Evolutionary conservation across 2,113 vertebrate species (phyloP).

Genomic region (Pan paniscus): DNA sequence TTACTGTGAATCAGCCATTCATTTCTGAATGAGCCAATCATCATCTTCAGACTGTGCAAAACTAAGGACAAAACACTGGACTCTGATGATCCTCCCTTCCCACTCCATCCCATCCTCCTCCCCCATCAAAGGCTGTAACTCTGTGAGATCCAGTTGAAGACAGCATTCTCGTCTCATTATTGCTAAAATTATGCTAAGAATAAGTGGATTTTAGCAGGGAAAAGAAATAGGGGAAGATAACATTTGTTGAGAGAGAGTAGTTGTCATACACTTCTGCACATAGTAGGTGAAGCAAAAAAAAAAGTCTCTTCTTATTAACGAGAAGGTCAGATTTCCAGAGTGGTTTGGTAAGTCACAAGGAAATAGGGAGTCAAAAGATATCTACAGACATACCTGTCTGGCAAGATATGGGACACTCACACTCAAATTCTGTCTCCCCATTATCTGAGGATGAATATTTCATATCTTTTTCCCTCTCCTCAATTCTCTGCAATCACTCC

Average conservation of each 20-base stretch:
- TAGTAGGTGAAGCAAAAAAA: not conserved
- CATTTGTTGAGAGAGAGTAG: not conserved
- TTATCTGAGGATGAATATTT: not conserved
- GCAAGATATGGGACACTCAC: not conserved
- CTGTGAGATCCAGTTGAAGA: not conserved
- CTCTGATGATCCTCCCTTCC: not conserved
- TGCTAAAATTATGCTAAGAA: not conserved
- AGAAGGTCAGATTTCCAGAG: not conserved
- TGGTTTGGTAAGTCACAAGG: not conserved
- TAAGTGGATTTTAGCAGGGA: not conserved
- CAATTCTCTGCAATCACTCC: not conserved
- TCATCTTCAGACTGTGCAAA: not conserved
- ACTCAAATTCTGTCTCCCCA: not conserved
- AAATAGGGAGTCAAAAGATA: not conserved
- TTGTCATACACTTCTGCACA: not conserved
- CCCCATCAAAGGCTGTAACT: not conserved
- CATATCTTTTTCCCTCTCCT: not conserved
- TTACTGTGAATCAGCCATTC: not conserved
- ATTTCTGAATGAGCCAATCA: not conserved
- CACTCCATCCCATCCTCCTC: not conserved
- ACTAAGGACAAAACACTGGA: not conserved
- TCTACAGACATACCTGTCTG: not conserved
- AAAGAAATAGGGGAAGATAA: not conserved
- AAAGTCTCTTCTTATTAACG: not conserved
- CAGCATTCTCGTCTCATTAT: not conserved